phyloP scores from a whole-genome alignment of 2,888 invertebrate genomes.

The Acrocyrtus sp. region DNA sequence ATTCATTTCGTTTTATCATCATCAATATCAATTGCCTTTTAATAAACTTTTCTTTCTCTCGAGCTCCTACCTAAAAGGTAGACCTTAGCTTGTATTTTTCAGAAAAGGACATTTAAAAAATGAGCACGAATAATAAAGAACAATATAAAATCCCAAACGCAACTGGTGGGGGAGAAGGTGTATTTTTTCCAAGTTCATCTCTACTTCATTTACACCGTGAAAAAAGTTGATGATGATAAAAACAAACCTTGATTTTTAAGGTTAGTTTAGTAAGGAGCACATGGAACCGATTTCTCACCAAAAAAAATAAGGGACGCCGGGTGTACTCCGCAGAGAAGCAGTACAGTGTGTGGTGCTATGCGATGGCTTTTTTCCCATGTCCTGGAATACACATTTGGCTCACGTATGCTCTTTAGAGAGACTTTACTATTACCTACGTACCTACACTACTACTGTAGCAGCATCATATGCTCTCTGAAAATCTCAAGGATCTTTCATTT shows the following conservation, averaged over 20 bases:
- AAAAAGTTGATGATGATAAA: no score
- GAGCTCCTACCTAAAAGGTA: no score
- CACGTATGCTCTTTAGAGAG: constrained; percentile 7
- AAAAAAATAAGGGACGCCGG: constrained; percentile 4
- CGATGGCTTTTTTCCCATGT: constrained; percentile 13
- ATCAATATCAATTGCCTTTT: constrained; percentile 32
- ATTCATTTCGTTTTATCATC: no score
- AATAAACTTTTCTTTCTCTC: no score
- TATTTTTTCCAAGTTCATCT: neutral
- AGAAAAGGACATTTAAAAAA: constrained; percentile 11
- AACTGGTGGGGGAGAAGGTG: constrained; percentile 29
- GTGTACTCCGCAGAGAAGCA: no score
- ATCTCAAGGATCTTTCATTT: constrained; percentile 35
- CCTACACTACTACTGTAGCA: no score
- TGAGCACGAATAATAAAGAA: constrained; percentile 2
- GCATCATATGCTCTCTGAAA: no score
- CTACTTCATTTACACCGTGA: neutral
- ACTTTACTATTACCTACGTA: constrained; percentile 1
- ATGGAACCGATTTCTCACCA: constrained; percentile 41
- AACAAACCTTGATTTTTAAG: constrained; percentile 41
- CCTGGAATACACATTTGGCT: constrained; percentile 25
- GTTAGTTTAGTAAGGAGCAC: no score
- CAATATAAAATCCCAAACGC: constrained; percentile 12
- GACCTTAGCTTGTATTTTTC: constrained; percentile 2
- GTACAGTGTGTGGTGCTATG: no score